Base-by-base conservation (phyloP, 2,888 invertebrate genomes). In the Thysanoteuthis rhombus region DNA sequence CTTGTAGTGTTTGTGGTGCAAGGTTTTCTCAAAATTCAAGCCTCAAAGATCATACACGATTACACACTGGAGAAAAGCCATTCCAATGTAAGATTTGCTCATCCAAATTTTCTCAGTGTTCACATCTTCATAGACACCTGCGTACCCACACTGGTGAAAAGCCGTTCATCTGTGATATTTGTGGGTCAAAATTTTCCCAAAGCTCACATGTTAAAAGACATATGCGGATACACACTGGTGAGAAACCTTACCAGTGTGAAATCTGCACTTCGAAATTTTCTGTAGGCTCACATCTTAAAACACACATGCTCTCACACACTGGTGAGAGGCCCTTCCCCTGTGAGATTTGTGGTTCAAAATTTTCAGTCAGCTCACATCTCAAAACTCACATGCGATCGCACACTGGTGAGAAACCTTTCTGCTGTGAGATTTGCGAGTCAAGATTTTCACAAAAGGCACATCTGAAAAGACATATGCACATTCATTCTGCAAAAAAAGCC, bases 61-160 rank as follows among this genome's bases (percentile, higher is more conserved):
- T 94, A 40, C 94, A 94, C 89, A 93, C 89, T 22, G 94, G 94
- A 1, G 90, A 90, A 39, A 90, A 39, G 25, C 90, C 90, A 90
- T 90, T 38, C 25, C 19, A 28, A 90, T 90, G 90, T 39, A 90
- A 90, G 90, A n/a, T 38, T 38, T 90, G 90, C 36, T 5, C 36
- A 8, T 19, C 36, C 3, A 39, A 36, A 38, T 90, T 38, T n/a
- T 38, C 90, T 25, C 90, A 36, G 36, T 32, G 38, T 38, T 90
- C 90, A 25, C 90, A 90, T 90, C 90, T 90, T 25, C 36, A 39
- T 22, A 36, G 90, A 22, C 90, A 90, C 28, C 19, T 90, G 22
- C 36, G 39, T 25, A 90, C 90, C 25, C 90, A 90, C 25, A 90
- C 90, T 22, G 90, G 90, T 38, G 90, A 90, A 39, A 90, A 39